Base-by-base conservation (phyloP, 1,140 invertebrate genomes). In the Argopecten irradians region DNA sequence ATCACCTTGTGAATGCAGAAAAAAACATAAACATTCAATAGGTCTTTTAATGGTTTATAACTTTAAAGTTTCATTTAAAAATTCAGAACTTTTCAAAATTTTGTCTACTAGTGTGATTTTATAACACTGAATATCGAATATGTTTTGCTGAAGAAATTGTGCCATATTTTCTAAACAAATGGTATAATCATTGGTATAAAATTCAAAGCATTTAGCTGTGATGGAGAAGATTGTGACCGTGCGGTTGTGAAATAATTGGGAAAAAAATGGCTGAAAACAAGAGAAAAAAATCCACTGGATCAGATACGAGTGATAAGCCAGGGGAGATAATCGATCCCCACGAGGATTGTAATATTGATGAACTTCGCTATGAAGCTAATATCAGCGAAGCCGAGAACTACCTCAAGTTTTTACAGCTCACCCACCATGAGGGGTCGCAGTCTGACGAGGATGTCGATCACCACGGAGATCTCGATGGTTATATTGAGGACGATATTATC, bases 311-410 rank as follows among this genome's bases (percentile, higher is more conserved):
- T 71, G 55, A 71, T 3, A 71, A 28, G 28, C 14, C 55, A 86
- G 41, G 14, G 8, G 28, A 28, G 32, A 34, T 16, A 19, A n/a
- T n/a, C n/a, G n/a, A n/a, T n/a, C n/a, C n/a, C n/a, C 8, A 22
- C 3, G 11, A 39, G 16, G 33, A 82, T 8, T 35, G 82, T n/a
- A 35, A 84, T 32, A 43, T 16, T 36, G 86, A 90, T 32, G 88
- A 89, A 16, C 41, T 86, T 28, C 88, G 89, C 35, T 93, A 92
- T 82, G 89, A 85, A 28, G 91, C 92, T n/a, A 92, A 91, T 86
- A 93, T 93, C 14, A 93, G 92, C 84, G 89, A 91, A 46, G 85
- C 90, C 5, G 88, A 84, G 82, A 93, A 93, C 83, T 93, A 93
- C 87, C 82, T 90, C 3, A 89, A 88, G 83, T 93, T 91, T 87